A percentile compares a stretch with the other conserved stretches of the same genome.
Conservation (phyloP, 2,113 vertebrate genomes). For the Siniperca chuatsi region DNA sequence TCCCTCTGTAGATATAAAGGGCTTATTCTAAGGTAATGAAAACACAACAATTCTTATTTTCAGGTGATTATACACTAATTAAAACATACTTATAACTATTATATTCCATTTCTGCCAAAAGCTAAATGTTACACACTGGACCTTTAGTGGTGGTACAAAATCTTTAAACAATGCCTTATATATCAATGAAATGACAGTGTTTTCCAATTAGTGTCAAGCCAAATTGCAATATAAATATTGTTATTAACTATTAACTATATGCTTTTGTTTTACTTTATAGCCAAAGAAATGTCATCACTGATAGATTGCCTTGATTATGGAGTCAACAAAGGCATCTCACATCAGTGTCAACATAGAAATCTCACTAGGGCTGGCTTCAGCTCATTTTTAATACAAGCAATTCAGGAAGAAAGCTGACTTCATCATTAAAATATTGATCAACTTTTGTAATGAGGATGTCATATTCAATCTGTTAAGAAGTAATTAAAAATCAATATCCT, state of each 20-base stretch:
- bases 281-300: constrained; percentile 2
- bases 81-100: too few species aligned
- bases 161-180: not conserved
- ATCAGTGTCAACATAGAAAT: constrained; percentile 15
- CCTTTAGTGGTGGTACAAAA: not conserved
- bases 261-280: constrained; percentile 1
- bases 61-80: too few species aligned
- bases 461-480: constrained; percentile 72
- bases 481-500: constrained; percentile 77
- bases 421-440: constrained; percentile 73
- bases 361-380: constrained; percentile 9
- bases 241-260: constrained; percentile 9
- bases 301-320: constrained; percentile 23
- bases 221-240: not conserved
- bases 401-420: constrained; percentile 62
- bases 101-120: too few species aligned
- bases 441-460: constrained; percentile 71
- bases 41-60: too few species aligned
- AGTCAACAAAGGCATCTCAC: not conserved
- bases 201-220: constrained; percentile 2
- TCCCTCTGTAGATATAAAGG: too few species aligned
- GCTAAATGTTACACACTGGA: too few species aligned
- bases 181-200: not conserved
- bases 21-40: too few species aligned
- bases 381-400: constrained; percentile 33